A percentile compares a stretch with the other conserved stretches of the same genome.
Evolutionary conservation across 64 coral and sea anemone species (phyloP).

Genomic region (Hydrozoanthus tunicans): DNA sequence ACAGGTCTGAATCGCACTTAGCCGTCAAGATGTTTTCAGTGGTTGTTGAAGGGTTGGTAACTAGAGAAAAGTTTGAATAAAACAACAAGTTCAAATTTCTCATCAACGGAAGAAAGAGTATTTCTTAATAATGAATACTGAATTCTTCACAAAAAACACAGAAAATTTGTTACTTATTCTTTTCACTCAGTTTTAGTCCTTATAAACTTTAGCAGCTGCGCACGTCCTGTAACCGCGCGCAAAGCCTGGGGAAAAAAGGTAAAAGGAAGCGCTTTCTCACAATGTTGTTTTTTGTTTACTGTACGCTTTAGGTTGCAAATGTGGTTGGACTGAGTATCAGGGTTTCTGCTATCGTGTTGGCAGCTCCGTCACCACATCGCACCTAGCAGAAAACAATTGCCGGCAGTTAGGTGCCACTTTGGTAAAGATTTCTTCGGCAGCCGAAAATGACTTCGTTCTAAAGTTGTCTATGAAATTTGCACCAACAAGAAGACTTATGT

Average conservation of each 20-base stretch:
- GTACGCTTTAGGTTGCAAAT: neutral
- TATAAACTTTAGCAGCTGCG: too few species aligned
- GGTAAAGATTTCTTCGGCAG: constrained; percentile 7
- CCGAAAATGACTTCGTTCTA: neutral
- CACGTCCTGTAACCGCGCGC: too few species aligned
- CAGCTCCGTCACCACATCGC: neutral
- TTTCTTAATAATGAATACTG: too few species aligned
- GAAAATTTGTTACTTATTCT: too few species aligned
- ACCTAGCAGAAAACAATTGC: neutral
- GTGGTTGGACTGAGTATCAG: neutral
- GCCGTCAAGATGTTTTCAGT: too few species aligned
- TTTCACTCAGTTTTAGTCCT: too few species aligned
- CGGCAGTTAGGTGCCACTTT: neutral
- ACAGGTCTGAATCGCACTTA: too few species aligned
- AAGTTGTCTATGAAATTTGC: neutral
- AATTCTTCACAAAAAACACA: too few species aligned
- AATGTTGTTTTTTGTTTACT: neutral
- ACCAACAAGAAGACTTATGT: neutral
- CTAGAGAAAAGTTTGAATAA: too few species aligned
- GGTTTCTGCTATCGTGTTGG: neutral
- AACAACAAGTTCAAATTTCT: too few species aligned
- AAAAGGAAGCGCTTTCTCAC: neutral
- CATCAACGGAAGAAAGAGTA: too few species aligned
- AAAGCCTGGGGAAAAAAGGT: neutral
- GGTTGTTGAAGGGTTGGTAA: too few species aligned